Conservation (phyloP, 2,113 vertebrate species). For the Bettongia penicillata region DNA sequence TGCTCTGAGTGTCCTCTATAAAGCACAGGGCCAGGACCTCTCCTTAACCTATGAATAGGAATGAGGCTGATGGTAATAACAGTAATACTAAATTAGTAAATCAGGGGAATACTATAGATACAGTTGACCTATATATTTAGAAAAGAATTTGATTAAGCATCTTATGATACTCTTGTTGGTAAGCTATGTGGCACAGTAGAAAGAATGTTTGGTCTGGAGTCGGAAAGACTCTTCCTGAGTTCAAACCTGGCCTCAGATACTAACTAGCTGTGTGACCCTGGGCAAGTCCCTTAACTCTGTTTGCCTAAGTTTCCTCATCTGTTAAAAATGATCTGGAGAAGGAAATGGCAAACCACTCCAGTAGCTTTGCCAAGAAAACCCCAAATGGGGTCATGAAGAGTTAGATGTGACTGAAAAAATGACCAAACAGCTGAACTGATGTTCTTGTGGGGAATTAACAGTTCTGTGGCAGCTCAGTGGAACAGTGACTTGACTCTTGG, state of each 20-base stretch:
- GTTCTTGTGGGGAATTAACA: neutral
- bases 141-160: neutral
- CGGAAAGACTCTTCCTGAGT: neutral
- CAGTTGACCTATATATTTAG: neutral
- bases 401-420: neutral
- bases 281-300: neutral
- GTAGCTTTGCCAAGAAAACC: neutral
- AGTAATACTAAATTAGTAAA: neutral
- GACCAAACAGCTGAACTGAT: neutral
- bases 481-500: neutral
- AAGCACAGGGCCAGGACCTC: too few relatives aligned
- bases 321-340: neutral
- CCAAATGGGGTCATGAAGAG: neutral
- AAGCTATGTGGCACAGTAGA: neutral
- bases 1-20: neutral
- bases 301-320: neutral
- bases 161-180: neutral
- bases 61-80: neutral
- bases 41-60: neutral
- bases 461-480: neutral
- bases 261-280: neutral
- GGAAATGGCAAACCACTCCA: neutral
- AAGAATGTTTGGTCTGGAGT: neutral
- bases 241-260: neutral
- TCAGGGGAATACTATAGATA: neutral